phyloP scores from a whole-genome alignment of 2,888 invertebrate genomes.

The Pharmacophagus antenor region DNA sequence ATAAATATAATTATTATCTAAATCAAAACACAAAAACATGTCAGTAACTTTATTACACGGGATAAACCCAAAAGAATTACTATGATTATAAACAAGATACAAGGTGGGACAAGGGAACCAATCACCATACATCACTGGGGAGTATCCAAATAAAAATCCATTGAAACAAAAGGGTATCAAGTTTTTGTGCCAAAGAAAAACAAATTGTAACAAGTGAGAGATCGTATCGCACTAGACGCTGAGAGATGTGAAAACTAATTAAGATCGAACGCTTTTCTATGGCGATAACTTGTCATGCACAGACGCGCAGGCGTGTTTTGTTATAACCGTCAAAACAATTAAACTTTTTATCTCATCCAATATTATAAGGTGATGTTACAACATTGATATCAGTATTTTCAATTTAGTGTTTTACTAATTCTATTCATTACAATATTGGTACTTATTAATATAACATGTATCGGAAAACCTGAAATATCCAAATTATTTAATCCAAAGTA shows the following conservation, averaged over 20 bases:
- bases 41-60: slow-evolving; percentile 60
- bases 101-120: slow-evolving; percentile 73
- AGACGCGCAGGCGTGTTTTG: slow-evolving; percentile 69
- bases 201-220: slow-evolving; percentile 78
- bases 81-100: slow-evolving; percentile 78
- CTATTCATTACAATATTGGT: not conserved
- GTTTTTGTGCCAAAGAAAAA: slow-evolving; percentile 74
- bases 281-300: slow-evolving; percentile 73
- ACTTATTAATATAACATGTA: no score
- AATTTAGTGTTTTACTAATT: not conserved
- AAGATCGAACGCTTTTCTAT: slow-evolving; percentile 78
- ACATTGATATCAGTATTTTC: slow-evolving; percentile 3
- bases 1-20: slow-evolving; percentile 59
- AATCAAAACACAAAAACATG: slow-evolving; percentile 59
- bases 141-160: slow-evolving; percentile 69
- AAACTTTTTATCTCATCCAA: slow-evolving; percentile 70
- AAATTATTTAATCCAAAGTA: no score
- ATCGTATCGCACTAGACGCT: slow-evolving; percentile 77
- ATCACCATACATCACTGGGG: slow-evolving; percentile 79
- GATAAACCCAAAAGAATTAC: slow-evolving; percentile 68
- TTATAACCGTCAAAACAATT: slow-evolving; percentile 79
- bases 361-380: slow-evolving; percentile 35
- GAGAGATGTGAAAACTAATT: slow-evolving; percentile 80
- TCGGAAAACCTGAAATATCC: no score
- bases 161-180: slow-evolving; percentile 70